Evolutionary conservation across 2,888 invertebrate genomes (phyloP).

Genomic region (Aleiodes testaceus): DNA sequence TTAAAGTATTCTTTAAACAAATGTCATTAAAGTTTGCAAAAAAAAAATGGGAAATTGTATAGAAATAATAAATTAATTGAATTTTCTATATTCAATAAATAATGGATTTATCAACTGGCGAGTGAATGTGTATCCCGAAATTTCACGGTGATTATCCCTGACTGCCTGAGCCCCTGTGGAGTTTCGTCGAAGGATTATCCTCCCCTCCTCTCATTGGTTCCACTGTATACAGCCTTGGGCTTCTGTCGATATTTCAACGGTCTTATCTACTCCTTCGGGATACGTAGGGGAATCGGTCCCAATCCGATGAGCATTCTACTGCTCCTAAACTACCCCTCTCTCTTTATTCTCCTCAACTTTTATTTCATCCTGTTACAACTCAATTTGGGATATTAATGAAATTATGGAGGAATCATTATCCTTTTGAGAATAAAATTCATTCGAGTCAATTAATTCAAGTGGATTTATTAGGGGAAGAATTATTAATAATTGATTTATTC

Average conservation of each 20-base stretch:
- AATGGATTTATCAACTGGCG: background rate
- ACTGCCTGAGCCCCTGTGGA: conserved; percentile 65
- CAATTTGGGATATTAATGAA: conserved; percentile 51
- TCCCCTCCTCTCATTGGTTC: conserved; percentile 44
- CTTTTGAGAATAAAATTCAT: conserved; percentile 35
- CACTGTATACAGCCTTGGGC: conserved; percentile 61
- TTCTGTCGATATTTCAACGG: conserved; percentile 68
- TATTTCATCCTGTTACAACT: conserved; percentile 41
- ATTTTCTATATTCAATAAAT: background rate
- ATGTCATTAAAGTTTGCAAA: too few relatives aligned
- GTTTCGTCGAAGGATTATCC: conserved; percentile 66
- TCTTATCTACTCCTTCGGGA: conserved; percentile 67
- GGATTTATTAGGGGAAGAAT: too few relatives aligned
- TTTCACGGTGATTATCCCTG: conserved; percentile 69
- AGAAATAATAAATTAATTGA: background rate
- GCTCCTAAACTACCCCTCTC: conserved; percentile 32
- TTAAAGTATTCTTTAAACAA: too few relatives aligned
- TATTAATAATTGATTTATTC: too few relatives aligned
- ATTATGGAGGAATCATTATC: conserved; percentile 39
- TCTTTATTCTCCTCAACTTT: too few relatives aligned
- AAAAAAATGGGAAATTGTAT: too few relatives aligned
- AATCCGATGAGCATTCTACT: conserved; percentile 51
- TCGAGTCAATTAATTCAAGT: conserved; percentile 32
- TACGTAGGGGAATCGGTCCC: conserved; percentile 57
- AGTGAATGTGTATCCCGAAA: conserved; percentile 25